phyloP scores from a whole-genome alignment of 2,888 invertebrate genomes.

The Ophion ventricosus region DNA sequence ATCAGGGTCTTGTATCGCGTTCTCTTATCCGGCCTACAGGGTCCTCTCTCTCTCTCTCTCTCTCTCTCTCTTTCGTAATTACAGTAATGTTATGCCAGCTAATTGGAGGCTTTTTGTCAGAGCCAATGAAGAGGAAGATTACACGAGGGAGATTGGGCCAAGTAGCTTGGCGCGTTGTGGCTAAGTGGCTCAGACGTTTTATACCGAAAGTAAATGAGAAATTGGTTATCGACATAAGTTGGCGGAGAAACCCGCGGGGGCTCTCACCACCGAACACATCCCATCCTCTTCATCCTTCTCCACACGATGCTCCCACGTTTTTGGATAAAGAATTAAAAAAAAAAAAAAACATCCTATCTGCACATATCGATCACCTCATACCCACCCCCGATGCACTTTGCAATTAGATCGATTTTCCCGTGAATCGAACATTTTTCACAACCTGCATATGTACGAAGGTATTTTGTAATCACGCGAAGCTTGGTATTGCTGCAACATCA shows the following conservation, averaged over 20 bases:
- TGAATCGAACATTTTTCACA: conserved; percentile 20
- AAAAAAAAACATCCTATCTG: neutral
- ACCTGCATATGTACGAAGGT: neutral
- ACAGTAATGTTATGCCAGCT: conserved; percentile 80
- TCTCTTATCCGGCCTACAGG: conserved; percentile 46
- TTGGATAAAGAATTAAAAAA: conserved; percentile 49
- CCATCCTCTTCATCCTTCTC: conserved; percentile 21
- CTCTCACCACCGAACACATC: conserved; percentile 12
- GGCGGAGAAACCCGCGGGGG: conserved; percentile 38
- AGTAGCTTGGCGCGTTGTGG: conserved; percentile 52
- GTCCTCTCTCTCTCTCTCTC: conserved; percentile 53
- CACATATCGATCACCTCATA: conserved; percentile 22
- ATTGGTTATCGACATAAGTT: conserved; percentile 74
- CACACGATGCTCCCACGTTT: conserved; percentile 48
- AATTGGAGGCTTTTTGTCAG: conserved; percentile 78
- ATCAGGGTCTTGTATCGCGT: conserved; percentile 71
- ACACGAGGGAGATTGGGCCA: conserved; percentile 71
- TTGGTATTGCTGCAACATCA: neutral
- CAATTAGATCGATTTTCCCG: conserved; percentile 48
- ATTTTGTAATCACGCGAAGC: neutral
- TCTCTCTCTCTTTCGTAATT: conserved; percentile 72
- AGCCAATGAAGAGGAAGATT: conserved; percentile 78
- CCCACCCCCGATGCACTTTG: conserved; percentile 43
- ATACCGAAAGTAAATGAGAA: conserved; percentile 73
- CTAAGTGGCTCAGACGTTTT: conserved; percentile 63